These are phyloP conservation scores for Oceanites oceanicus DNA, from an alignment of 2,113 vertebrate species.

Conservation along the genomic window DNA sequence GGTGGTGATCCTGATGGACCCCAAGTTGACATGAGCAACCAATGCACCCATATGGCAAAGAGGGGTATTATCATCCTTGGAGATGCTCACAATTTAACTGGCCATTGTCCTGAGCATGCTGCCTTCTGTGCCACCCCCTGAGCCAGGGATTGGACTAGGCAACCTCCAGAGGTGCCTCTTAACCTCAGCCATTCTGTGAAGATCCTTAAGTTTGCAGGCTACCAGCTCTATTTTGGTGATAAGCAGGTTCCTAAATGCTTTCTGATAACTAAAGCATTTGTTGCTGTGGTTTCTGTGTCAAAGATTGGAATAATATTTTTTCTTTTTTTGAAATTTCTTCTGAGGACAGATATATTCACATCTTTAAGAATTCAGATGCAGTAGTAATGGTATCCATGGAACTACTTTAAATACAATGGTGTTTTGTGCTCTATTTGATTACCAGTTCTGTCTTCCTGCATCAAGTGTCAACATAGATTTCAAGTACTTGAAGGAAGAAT, in stretches of 20 bases:
- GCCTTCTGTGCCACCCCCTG: background rate
- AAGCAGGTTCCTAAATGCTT: background rate
- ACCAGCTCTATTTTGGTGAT: background rate
- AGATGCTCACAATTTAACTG: background rate
- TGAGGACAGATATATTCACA: background rate
- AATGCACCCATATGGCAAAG: background rate
- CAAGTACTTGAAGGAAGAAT: background rate
- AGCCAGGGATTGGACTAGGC: background rate
- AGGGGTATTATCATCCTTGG: background rate
- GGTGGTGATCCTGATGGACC: background rate
- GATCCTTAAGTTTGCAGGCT: background rate
- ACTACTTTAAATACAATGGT: background rate
- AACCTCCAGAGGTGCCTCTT: background rate
- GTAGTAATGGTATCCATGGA: background rate
- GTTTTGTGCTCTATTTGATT: background rate
- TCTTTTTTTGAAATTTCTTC: background rate
- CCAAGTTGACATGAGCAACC: background rate
- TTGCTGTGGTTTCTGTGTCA: background rate
- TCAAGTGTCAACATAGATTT: background rate
- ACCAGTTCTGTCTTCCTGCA: background rate
- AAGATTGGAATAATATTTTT: background rate
- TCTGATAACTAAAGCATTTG: background rate
- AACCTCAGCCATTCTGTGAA: background rate
- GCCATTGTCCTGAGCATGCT: accelerated
- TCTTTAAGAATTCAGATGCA: background rate